phyloP scores from a whole-genome alignment of 2,888 invertebrate species.

The Cerceris ruficornis region DNA sequence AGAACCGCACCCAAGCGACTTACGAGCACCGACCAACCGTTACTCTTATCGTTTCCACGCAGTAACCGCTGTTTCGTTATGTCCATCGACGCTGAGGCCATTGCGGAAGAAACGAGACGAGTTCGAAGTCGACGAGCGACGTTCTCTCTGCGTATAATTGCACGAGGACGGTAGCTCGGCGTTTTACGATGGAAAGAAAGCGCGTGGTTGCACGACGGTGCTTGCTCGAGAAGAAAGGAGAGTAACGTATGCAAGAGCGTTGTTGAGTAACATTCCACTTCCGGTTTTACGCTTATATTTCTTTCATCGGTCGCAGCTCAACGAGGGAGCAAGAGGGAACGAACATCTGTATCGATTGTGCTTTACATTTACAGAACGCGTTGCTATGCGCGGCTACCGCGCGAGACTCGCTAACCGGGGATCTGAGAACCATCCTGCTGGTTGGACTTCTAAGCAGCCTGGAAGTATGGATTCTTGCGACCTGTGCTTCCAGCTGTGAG shows the following conservation, averaged over 20 bases:
- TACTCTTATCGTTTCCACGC: neutral
- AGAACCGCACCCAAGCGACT: constrained; percentile 4
- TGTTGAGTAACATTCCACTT: constrained; percentile 3
- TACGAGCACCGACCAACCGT: neutral
- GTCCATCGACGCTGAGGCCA: neutral
- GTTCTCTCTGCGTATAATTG: neutral
- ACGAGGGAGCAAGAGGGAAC: too few relatives aligned
- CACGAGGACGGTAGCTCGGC: neutral
- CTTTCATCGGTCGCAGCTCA: constrained; percentile 2
- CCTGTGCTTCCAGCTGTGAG: too few relatives aligned
- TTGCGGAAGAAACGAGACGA: neutral
- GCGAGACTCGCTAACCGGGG: too few relatives aligned
- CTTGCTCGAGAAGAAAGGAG: neutral
- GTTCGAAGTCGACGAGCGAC: too few relatives aligned
- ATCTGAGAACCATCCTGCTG: too few relatives aligned
- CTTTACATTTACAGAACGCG: too few relatives aligned
- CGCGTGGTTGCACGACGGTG: constrained; percentile 12
- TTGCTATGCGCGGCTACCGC: too few relatives aligned
- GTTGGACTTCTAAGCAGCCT: too few relatives aligned
- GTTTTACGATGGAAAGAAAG: neutral
- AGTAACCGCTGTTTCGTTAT: neutral
- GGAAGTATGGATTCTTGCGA: too few relatives aligned
- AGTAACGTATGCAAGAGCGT: neutral
- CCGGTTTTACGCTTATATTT: constrained; percentile 28
- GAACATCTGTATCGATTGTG: too few relatives aligned